Evolutionary conservation across 2,888 invertebrate species (phyloP).

Genomic region (Cephus runcator): DNA sequence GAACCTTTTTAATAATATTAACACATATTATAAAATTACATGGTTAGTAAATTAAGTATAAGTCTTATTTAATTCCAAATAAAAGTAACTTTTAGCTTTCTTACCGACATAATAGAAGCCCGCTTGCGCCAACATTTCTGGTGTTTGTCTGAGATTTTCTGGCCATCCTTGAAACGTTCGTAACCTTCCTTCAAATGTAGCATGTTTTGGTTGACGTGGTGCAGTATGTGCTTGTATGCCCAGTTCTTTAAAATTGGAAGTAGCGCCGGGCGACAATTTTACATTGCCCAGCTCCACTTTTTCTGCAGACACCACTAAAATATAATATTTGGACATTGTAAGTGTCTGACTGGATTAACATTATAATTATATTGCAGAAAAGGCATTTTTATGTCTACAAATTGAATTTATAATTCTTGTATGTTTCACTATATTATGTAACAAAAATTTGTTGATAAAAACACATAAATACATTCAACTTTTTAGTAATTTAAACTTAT

Average conservation of each 20-base stretch:
- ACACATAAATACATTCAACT: neutral
- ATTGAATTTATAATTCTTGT: slow-evolving; percentile 4
- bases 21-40: neutral
- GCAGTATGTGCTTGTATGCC: slow-evolving; percentile 72
- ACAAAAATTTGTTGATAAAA: neutral
- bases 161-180: slow-evolving; percentile 84
- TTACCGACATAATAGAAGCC: slow-evolving; percentile 86
- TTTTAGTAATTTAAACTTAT: neutral
- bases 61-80: neutral
- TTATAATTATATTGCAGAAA: neutral
- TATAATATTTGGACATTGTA: neutral
- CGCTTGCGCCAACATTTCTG: slow-evolving; percentile 82
- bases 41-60: neutral
- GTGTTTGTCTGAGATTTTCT: slow-evolving; percentile 77
- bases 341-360: slow-evolving; percentile 1
- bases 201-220: slow-evolving; percentile 75
- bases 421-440: neutral
- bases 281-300: slow-evolving; percentile 61
- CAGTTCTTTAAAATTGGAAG: slow-evolving; percentile 67
- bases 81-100: neutral
- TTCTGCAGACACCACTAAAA: slow-evolving; percentile 38
- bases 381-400: too few relatives aligned
- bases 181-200: slow-evolving; percentile 76
- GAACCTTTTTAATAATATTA: slow-evolving; percentile 64
- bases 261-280: slow-evolving; percentile 51